These are phyloP conservation scores for Brotula barbata DNA, from an alignment of 2,797 vertebrate species.

Conservation along the genomic window DNA sequence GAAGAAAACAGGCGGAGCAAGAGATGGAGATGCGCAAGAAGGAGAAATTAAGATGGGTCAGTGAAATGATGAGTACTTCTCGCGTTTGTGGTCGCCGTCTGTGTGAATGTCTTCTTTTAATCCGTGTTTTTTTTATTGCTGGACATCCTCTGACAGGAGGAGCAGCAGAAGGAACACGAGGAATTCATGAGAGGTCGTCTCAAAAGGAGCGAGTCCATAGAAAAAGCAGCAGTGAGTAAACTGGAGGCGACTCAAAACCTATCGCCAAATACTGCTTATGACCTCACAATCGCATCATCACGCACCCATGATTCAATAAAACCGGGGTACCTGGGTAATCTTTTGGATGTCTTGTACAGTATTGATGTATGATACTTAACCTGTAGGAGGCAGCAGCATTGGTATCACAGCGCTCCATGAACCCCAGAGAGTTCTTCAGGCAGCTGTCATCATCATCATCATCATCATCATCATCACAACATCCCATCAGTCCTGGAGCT, in stretches of 20 bases:
- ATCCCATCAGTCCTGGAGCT: slow-evolving; percentile 73
- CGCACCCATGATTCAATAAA: too few relatives aligned
- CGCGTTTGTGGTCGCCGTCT: too few relatives aligned
- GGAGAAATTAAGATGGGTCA: slow-evolving; percentile 83
- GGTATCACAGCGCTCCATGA: slow-evolving; percentile 82
- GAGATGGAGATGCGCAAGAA: slow-evolving; percentile 75
- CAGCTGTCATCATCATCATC: slow-evolving; percentile 78
- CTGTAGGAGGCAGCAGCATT: slow-evolving; percentile 82
- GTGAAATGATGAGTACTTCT: slow-evolving; percentile 18
- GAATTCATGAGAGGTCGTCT: slow-evolving; percentile 80
- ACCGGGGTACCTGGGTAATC: too few relatives aligned
- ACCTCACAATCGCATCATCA: neutral
- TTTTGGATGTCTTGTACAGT: neutral
- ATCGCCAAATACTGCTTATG: neutral
- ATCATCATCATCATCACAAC: slow-evolving; percentile 70
- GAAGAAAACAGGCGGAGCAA: slow-evolving; percentile 78
- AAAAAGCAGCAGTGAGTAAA: slow-evolving; percentile 84
- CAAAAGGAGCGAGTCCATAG: slow-evolving; percentile 81
- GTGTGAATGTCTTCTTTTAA: neutral
- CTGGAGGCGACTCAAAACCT: neutral
- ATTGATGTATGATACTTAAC: neutral
- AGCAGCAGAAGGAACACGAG: slow-evolving; percentile 83
- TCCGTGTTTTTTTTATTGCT: slow-evolving; percentile 1
- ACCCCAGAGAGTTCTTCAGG: slow-evolving; percentile 85
- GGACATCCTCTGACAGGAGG: slow-evolving; percentile 69